Evolutionary conservation across 1,140 invertebrate species (phyloP), one percentile per base, ranked within the genome.

Genomic region (Camponotus vicinus): DNA sequence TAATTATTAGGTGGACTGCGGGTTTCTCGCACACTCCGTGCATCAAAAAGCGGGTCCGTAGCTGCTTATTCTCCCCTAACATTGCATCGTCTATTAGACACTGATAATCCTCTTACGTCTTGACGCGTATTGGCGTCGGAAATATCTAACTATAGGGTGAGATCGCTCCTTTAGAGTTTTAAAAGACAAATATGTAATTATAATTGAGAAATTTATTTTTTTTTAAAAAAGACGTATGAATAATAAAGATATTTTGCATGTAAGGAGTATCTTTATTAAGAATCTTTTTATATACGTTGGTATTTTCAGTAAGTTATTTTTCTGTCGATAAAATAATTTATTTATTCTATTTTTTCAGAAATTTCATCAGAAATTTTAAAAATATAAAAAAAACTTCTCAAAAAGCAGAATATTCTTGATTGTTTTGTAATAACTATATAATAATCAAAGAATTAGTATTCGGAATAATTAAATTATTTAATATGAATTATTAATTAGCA

Each of bases 1-100:
- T 92, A 92, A 92, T 92, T 91, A 92, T 91, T 85, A 88, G 67
- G 55, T 69, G 79, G 80, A 85, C 80, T 57, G n/a, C 61, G 66
- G 63, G 75, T 75, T 77, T 67, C 77, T 75, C 69, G 15, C 79
- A 59, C 67, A 42, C 52, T 13, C 11, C 32, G 70, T 57, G 70
- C 87, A 64, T 91, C 73, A 78, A 79, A 87, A 85, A 85, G 34
- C 66, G 40, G 66, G 11, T 40, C 45, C 57, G 37, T 40, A 70
- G 21, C 45, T 83, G 76, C 79, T 87, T 69, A 45, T 89, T 89
- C 87, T 70, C 11, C 82, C 9, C n/a, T 40, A 59, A 55, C 71
- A 45, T 77, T 52, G 45, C 73, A 59, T 77, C 73, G 73, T 45
- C 61, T 55, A 32, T 49, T 78, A 45, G 76, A 70, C 64, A 42